Conservation (phyloP, 2,888 invertebrate genomes). For the Athrips mouffetella region DNA sequence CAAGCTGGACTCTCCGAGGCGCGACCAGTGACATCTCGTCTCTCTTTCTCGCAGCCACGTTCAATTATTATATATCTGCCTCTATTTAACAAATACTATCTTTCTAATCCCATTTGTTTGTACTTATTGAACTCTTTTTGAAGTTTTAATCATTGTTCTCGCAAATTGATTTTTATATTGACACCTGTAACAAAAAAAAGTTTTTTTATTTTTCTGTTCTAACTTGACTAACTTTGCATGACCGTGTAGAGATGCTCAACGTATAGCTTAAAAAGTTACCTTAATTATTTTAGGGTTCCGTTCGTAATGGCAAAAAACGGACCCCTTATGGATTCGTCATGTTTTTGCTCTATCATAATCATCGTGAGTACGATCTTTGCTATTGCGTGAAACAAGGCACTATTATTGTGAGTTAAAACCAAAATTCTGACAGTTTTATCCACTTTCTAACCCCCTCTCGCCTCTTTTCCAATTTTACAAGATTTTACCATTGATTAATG, state of each 20-base stretch:
- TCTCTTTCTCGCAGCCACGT: constrained; percentile 25
- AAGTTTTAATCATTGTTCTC: background rate
- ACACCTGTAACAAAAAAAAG: constrained; percentile 19
- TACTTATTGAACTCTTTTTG: background rate
- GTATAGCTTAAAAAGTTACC: background rate
- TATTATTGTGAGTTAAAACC: no score
- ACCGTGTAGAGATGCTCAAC: background rate
- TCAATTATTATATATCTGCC: constrained; percentile 16
- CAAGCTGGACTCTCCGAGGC: constrained; percentile 63
- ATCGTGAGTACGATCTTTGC: no score
- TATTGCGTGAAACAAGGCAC: background rate
- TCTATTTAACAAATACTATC: constrained; percentile 8
- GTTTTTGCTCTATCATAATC: no score
- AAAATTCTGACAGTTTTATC: no score
- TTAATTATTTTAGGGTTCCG: background rate
- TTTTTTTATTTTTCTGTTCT: background rate
- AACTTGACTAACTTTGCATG: background rate
- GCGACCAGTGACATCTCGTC: constrained; percentile 66
- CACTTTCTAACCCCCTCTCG: no score
- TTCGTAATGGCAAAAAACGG: no score
- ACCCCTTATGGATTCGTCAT: no score
- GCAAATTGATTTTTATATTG: constrained; percentile 4
- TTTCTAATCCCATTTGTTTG: background rate
- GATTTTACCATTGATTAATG: no score
- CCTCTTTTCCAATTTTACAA: no score